Base-by-base conservation (phyloP, 2,888 invertebrate species). In the Steinernema hermaphroditum region DNA sequence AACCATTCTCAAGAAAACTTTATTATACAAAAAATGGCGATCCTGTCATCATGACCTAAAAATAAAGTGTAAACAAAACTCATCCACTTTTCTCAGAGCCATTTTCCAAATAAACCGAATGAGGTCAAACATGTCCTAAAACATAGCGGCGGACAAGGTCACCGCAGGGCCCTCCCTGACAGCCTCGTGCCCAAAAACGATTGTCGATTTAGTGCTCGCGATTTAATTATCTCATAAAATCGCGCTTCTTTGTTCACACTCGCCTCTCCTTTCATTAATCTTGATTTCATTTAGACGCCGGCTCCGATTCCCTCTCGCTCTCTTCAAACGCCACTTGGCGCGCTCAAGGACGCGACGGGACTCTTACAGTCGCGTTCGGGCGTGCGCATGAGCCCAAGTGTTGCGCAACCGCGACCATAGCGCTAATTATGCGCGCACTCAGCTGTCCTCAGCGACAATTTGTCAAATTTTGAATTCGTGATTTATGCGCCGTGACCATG, bases 151-250 rank as follows among this genome's bases (percentile, higher is more conserved):
- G 37, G 62, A 62, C 62, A 62, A 62, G 62, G 62, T 62, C 62
- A 32, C 19, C 62, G 62, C 32, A 19, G 62, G n/a, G n/a, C 24
- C 50, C 50, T 19, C 19, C 50, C 22, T 19, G 9, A 16, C 50
- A 50, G 24, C 50, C 50, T 22, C 50, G 22, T 50, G 32, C 62
- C 62, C 29, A 62, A 27, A 62, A 62, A 32, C 62, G 62, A 22
- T 22, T n/a, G 22, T 50, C 62, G 62, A 62, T 62, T 62, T 62
- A 62, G 62, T 62, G 62, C 27, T 29, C 62, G 62, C 62, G 34
- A 62, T 62, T 62, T 62, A 62, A 62, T 62, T 62, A 62, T 29
- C 62, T 62, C 62, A 62, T 62, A 62, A 62, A 62, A 29, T 62
- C 16, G 62, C 62, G 62, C 62, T 62, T 62, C 62, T 62, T 62